A percentile compares a stretch with the other conserved stretches of the same genome.
phyloP scores from a whole-genome alignment of 1,140 invertebrate species.

The Latrodectus geometricus region DNA sequence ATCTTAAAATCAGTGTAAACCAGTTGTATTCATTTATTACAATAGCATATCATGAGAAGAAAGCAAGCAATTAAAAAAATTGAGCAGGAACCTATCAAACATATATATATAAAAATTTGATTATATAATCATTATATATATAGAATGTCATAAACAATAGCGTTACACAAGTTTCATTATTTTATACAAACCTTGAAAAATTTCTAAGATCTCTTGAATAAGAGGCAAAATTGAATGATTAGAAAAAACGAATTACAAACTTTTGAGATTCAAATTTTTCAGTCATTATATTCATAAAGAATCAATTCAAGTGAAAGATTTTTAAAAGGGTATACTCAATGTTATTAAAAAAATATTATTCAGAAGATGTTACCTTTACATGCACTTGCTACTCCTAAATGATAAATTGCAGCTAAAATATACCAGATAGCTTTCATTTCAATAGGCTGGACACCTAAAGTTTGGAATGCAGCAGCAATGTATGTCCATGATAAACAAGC shows the following conservation, averaged over 20 bases:
- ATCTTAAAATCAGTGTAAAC: no score
- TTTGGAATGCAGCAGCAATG: slow-evolving; percentile 80
- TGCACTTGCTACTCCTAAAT: slow-evolving; percentile 83
- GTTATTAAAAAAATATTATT: background rate
- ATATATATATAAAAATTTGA: no score
- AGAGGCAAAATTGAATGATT: no score
- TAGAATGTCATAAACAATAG: no score
- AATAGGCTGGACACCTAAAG: slow-evolving; percentile 79
- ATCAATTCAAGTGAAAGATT: background rate
- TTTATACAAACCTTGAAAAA: no score
- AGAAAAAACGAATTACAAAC: background rate
- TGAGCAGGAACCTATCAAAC: no score
- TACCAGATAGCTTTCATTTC: slow-evolving; percentile 87
- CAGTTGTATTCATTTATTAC: no score
- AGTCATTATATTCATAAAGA: slow-evolving; percentile 22
- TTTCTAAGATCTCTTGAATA: no score
- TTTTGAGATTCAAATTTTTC: background rate
- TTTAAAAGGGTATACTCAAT: background rate
- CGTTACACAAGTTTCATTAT: no score
- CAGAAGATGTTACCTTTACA: slow-evolving; percentile 66
- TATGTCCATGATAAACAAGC: slow-evolving; percentile 83
- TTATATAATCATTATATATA: no score
- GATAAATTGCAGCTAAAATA: slow-evolving; percentile 90
- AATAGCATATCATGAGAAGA: no score
- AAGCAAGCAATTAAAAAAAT: no score